These are phyloP conservation scores for Bradypodion ventrale DNA, from an alignment of 2,797 vertebrate species.

Conservation along the genomic window DNA sequence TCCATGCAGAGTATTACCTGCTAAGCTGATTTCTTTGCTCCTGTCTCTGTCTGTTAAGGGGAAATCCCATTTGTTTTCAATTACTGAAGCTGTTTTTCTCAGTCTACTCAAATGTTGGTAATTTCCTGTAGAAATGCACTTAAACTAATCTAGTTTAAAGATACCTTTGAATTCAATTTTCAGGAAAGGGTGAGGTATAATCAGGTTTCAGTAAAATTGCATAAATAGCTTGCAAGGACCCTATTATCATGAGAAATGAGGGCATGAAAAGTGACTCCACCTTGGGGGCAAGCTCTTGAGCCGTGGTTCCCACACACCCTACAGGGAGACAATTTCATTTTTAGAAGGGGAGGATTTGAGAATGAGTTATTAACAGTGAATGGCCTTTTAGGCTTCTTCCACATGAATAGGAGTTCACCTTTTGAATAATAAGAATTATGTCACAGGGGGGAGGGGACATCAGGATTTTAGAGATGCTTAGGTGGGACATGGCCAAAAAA, in stretches of 20 bases:
- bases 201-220: not conserved
- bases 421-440: too few relatives aligned
- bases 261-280: conserved; percentile 6
- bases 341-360: too few relatives aligned
- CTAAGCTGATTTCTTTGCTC: not conserved
- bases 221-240: conserved; percentile 1
- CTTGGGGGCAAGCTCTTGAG: not conserved
- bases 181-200: conserved; percentile 14
- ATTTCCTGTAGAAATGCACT: conserved; percentile 25
- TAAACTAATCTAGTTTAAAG: conserved; percentile 30
- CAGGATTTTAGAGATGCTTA: too few relatives aligned
- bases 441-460: too few relatives aligned
- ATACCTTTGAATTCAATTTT: conserved; percentile 30
- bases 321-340: too few relatives aligned
- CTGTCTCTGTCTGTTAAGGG: conserved; percentile 2
- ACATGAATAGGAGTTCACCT: too few relatives aligned
- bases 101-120: conserved; percentile 3
- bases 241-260: conserved; percentile 16
- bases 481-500: too few relatives aligned
- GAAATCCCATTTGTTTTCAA: conserved; percentile 23
- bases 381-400: too few relatives aligned
- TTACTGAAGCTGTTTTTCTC: not conserved
- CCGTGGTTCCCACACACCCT: too few relatives aligned
- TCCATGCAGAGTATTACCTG: not conserved
- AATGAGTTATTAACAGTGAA: too few relatives aligned